phyloP scores from a whole-genome alignment of 1,140 invertebrate genomes.

The Coenobita brevimanus region DNA sequence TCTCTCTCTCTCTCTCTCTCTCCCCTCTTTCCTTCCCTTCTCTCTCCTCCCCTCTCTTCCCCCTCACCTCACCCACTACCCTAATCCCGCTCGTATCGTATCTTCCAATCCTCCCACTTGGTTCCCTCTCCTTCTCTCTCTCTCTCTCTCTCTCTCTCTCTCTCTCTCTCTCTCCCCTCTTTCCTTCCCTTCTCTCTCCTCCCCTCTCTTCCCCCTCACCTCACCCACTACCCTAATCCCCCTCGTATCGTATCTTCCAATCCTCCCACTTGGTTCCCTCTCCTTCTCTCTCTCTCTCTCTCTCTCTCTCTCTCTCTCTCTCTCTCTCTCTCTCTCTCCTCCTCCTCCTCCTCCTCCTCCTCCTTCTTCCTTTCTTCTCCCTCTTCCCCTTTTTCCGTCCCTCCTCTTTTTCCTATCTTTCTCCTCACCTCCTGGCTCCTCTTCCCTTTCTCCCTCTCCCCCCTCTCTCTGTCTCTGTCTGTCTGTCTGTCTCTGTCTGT shows the following conservation, averaged over 20 bases:
- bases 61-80: no score
- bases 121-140: slow-evolving; percentile 37
- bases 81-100: slow-evolving; percentile 1
- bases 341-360: neutral
- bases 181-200: slow-evolving; percentile 5
- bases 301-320: neutral
- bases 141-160: slow-evolving; percentile 49
- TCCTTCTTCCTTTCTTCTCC: neutral
- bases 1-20: neutral
- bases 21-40: neutral
- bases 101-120: slow-evolving; percentile 5
- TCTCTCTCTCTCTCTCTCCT: neutral
- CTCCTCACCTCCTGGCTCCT: no score
- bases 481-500: no score
- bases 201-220: slow-evolving; percentile 22
- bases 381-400: neutral
- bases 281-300: neutral
- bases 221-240: neutral
- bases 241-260: neutral
- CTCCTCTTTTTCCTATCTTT: no score
- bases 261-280: neutral
- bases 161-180: slow-evolving; percentile 44
- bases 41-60: neutral
- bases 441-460: no score
- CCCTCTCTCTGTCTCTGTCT: no score